These are phyloP conservation scores for Aproaerema taeniolella DNA, from an alignment of 2,888 invertebrate species.

Conservation along the genomic window DNA sequence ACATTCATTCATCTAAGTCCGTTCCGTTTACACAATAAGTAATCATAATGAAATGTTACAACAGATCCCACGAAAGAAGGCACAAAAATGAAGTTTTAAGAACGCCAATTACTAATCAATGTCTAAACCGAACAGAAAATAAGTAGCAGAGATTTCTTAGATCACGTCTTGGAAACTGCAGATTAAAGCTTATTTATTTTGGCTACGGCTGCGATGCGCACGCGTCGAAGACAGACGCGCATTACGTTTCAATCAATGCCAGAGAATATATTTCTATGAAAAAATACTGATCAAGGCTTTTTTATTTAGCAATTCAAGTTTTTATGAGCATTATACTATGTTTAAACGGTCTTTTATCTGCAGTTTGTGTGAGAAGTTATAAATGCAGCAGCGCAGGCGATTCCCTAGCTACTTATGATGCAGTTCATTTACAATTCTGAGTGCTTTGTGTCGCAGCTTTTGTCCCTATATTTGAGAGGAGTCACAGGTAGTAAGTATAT, in stretches of 20 bases:
- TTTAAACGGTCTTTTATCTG: too few relatives aligned
- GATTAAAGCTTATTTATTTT: slow-evolving; percentile 65
- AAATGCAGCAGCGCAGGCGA: too few relatives aligned
- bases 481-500: slow-evolving; percentile 31
- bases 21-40: too few relatives aligned
- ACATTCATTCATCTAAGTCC: too few relatives aligned
- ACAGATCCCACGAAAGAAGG: too few relatives aligned
- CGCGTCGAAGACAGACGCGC: slow-evolving; percentile 62
- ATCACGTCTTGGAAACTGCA: slow-evolving; percentile 22
- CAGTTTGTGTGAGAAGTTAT: too few relatives aligned
- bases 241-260: slow-evolving; percentile 51
- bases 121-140: too few relatives aligned
- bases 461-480: slow-evolving; percentile 6
- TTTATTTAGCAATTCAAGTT: slow-evolving; percentile 1
- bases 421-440: slow-evolving; percentile 28
- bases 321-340: not conserved
- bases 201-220: slow-evolving; percentile 55
- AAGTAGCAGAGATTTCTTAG: slow-evolving; percentile 2
- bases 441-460: too few relatives aligned
- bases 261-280: slow-evolving; percentile 43
- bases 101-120: too few relatives aligned
- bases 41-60: too few relatives aligned
- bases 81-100: too few relatives aligned
- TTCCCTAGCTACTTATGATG: too few relatives aligned
- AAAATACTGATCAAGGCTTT: slow-evolving; percentile 7